phyloP scores from a whole-genome alignment of 2,113 vertebrate species.

The Daphoenositta chrysoptera region DNA sequence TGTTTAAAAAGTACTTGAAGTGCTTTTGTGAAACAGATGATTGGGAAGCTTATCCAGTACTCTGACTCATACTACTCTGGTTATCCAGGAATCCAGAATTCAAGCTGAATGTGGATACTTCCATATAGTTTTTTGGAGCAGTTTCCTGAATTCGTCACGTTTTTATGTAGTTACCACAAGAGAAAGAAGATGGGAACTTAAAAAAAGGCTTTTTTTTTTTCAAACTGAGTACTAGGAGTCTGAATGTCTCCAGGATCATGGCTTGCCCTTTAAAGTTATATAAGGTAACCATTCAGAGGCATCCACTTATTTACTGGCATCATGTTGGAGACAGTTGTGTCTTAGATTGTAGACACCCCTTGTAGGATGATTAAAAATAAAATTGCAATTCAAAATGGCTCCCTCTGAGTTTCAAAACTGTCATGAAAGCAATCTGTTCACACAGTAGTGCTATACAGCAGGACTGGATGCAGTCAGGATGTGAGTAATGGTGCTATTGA shows the following conservation, averaged over 20 bases:
- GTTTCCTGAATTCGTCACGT: not conserved
- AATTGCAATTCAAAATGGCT: not conserved
- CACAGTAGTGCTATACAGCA: not conserved
- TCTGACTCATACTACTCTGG: not conserved
- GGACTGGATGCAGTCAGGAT: not conserved
- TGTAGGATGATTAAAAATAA: slow-evolving; percentile 4
- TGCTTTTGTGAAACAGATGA: not conserved
- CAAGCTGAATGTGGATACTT: not conserved
- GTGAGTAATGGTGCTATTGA: slow-evolving; percentile 27
- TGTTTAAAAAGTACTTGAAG: not conserved
- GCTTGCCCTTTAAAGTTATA: not conserved
- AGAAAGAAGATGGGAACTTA: not conserved
- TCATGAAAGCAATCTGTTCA: slow-evolving; percentile 38
- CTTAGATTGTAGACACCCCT: not conserved
- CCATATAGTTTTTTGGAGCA: not conserved
- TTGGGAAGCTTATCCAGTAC: not conserved
- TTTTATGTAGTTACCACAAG: not conserved
- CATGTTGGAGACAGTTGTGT: not conserved
- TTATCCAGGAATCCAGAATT: slow-evolving; percentile 6
- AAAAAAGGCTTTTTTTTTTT: not conserved
- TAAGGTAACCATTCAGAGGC: not conserved
- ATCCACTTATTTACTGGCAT: not conserved
- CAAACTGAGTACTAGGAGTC: not conserved
- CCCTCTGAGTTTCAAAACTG: slow-evolving; percentile 25
- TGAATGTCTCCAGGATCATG: not conserved